Percentiles rank a stretch among this genome's conserved stretches.
phyloP scores from a whole-genome alignment of 2,113 vertebrate species.

The Platysternon megacephalum region DNA sequence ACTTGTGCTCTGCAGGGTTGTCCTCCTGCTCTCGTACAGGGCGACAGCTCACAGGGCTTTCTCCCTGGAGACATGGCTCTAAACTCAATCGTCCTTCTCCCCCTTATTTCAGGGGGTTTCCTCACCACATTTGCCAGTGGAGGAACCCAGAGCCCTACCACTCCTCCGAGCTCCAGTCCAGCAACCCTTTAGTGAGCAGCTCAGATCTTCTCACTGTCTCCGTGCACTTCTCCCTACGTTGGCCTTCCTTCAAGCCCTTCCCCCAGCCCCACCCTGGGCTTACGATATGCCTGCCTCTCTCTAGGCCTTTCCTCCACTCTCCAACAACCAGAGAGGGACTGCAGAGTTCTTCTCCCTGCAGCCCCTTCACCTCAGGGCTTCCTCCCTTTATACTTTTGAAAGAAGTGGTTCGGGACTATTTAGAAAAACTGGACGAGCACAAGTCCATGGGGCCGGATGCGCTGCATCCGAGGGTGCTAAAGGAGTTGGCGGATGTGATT shows the following conservation, averaged over 20 bases:
- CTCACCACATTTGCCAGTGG: neutral
- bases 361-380: neutral
- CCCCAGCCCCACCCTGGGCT: neutral
- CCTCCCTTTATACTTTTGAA: neutral
- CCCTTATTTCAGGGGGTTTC: neutral
- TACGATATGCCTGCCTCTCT: neutral
- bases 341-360: neutral
- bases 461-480: too few species aligned
- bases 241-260: neutral
- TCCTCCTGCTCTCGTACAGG: neutral
- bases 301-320: neutral
- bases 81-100: neutral
- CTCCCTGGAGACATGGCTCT: neutral
- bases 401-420: too few species aligned
- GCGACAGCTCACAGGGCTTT: neutral
- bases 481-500: too few species aligned
- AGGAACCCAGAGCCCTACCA: neutral
- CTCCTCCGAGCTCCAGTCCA: neutral
- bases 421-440: too few species aligned
- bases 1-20: neutral
- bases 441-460: too few species aligned
- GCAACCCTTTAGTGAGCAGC: neutral
- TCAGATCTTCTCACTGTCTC: neutral
- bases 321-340: neutral
- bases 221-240: neutral